A percentile compares a stretch with the other conserved stretches of the same genome.
Evolutionary conservation across 2,797 vertebrate genomes (phyloP).

Genomic region (Alcedo atthis): DNA sequence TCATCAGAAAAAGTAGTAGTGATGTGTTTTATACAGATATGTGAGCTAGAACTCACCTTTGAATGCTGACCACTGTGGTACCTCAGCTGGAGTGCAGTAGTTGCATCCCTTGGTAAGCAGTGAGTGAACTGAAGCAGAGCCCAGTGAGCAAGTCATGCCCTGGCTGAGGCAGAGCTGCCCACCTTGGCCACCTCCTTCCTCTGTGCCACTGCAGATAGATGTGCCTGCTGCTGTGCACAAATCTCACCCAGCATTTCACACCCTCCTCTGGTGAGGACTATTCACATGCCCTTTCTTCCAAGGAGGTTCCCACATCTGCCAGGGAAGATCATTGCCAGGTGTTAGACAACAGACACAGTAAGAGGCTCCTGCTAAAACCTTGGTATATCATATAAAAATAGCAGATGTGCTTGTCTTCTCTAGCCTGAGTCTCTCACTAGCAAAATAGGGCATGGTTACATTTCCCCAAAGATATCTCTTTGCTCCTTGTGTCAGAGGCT

Average conservation of each 20-base stretch:
- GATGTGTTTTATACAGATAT: neutral
- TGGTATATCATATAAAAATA: neutral
- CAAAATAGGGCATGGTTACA: neutral
- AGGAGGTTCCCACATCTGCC: neutral
- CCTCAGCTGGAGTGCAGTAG: neutral
- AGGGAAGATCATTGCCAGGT: neutral
- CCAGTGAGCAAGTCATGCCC: accelerated
- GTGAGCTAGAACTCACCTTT: neutral
- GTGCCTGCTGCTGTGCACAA: accelerated
- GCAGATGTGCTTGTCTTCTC: neutral
- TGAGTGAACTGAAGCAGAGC: neutral
- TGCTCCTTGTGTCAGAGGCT: neutral
- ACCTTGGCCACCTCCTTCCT: neutral
- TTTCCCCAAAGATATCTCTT: neutral
- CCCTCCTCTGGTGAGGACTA: neutral
- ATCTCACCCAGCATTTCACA: neutral
- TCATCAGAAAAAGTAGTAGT: neutral
- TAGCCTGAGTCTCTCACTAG: neutral
- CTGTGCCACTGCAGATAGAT: accelerated
- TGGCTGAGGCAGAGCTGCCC: neutral
- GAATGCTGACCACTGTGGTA: neutral
- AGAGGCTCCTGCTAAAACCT: neutral
- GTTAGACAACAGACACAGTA: neutral
- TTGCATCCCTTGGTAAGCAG: neutral
- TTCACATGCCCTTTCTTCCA: neutral